phyloP scores from a whole-genome alignment of 92 coral and sea anemone genomes.

The Montipora capitata region DNA sequence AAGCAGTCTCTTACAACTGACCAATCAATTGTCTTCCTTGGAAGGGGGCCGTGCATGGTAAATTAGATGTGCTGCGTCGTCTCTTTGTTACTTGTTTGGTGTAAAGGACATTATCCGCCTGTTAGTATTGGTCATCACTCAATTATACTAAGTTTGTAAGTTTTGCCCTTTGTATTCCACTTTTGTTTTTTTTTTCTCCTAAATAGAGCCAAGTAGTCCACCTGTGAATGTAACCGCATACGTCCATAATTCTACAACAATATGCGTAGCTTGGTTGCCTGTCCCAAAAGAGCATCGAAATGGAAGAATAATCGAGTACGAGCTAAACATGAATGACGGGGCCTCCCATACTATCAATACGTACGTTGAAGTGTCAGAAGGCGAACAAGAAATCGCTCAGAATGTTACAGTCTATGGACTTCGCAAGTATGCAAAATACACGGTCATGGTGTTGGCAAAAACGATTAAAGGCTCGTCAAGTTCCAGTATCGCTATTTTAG shows the following conservation, averaged over 20 bases:
- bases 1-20: too few relatives aligned
- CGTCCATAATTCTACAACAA: neutral
- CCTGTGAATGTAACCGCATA: neutral
- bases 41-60: too few relatives aligned
- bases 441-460: neutral
- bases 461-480: neutral
- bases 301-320: neutral
- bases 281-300: neutral
- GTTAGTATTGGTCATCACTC: too few relatives aligned
- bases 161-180: too few relatives aligned
- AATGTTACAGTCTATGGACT: neutral
- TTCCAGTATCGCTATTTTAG: neutral
- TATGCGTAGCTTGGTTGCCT: constrained; percentile 1
- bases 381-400: neutral
- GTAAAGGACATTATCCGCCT: too few relatives aligned
- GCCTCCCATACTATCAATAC: neutral
- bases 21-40: too few relatives aligned
- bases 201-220: constrained; percentile 15
- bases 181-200: neutral
- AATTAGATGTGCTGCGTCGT: too few relatives aligned
- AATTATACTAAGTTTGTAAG: too few relatives aligned
- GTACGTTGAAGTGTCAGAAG: neutral
- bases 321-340: too few relatives aligned
- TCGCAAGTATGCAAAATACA: neutral
- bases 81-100: too few relatives aligned